These are phyloP conservation scores for Stegodyphus dumicola DNA, from an alignment of 1,140 invertebrate species.

Conservation along the genomic window DNA sequence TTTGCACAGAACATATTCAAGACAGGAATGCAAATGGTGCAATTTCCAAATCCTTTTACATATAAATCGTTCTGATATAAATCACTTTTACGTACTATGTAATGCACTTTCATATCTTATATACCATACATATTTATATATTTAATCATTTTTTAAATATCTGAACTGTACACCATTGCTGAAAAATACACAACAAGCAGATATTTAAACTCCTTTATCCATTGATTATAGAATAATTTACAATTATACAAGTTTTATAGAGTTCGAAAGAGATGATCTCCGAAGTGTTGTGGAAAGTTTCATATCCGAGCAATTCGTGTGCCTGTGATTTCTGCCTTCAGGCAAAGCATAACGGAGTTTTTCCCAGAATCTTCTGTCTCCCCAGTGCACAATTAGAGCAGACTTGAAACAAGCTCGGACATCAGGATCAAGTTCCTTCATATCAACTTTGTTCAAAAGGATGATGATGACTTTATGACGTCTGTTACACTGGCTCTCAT, in stretches of 20 bases:
- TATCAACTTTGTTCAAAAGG: slow-evolving; percentile 60
- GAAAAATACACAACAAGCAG: slow-evolving; percentile 28
- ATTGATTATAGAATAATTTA: not conserved
- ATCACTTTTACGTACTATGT: not conserved
- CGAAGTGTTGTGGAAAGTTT: slow-evolving; percentile 39
- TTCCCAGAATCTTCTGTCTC: slow-evolving; percentile 93
- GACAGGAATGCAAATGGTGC: too few relatives aligned
- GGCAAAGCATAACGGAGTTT: slow-evolving; percentile 91
- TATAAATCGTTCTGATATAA: too few relatives aligned
- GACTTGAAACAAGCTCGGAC: slow-evolving; percentile 60
- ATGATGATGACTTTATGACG: slow-evolving; percentile 86
- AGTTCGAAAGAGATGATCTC: slow-evolving; percentile 52
- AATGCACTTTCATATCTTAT: not conserved
- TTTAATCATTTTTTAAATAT: slow-evolving; percentile 2
- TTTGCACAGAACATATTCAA: too few relatives aligned
- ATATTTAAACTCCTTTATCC: not conserved
- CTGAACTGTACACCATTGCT: slow-evolving; percentile 25
- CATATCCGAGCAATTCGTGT: slow-evolving; percentile 32
- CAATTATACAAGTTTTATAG: slow-evolving; percentile 58
- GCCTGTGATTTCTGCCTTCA: slow-evolving; percentile 69
- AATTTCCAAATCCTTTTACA: too few relatives aligned
- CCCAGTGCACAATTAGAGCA: slow-evolving; percentile 66
- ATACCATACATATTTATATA: too few relatives aligned
- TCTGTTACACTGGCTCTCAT: slow-evolving; percentile 81
- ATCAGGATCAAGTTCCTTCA: slow-evolving; percentile 63